Percentiles rank a stretch among this genome's conserved stretches.
Evolutionary conservation across 2,113 vertebrate species (phyloP).

Genomic region (Equus quagga): DNA sequence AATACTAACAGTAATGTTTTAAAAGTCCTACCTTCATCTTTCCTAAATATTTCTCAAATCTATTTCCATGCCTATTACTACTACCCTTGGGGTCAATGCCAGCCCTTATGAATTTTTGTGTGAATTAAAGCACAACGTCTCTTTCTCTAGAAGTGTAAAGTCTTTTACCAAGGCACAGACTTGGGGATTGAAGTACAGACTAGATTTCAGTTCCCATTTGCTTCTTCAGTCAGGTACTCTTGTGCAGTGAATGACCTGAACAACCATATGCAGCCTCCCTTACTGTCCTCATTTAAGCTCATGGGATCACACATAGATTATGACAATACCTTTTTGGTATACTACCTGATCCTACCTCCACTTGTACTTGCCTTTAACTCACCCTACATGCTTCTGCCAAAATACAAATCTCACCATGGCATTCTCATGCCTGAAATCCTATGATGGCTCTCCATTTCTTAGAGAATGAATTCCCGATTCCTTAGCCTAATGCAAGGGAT

Average conservation of each 20-base stretch:
- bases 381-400: neutral
- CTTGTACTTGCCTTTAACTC: neutral
- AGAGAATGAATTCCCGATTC: neutral
- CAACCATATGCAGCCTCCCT: neutral
- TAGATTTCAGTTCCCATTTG: constrained; percentile 15
- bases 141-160: neutral
- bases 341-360: neutral
- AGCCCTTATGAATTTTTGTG: neutral
- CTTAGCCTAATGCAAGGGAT: neutral
- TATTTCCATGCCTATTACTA: neutral
- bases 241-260: neutral
- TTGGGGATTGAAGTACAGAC: neutral
- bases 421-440: neutral
- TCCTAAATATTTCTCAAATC: constrained; percentile 38
- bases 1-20: neutral
- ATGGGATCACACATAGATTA: neutral
- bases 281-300: neutral
- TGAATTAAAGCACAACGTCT: neutral
- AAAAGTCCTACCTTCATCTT: neutral
- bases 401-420: neutral
- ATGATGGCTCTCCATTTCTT: neutral
- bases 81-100: neutral
- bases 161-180: neutral
- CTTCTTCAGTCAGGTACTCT: neutral
- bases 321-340: neutral